Base-by-base conservation (phyloP, 2,797 vertebrate genomes). In the Dendrocincla fuliginosa region DNA sequence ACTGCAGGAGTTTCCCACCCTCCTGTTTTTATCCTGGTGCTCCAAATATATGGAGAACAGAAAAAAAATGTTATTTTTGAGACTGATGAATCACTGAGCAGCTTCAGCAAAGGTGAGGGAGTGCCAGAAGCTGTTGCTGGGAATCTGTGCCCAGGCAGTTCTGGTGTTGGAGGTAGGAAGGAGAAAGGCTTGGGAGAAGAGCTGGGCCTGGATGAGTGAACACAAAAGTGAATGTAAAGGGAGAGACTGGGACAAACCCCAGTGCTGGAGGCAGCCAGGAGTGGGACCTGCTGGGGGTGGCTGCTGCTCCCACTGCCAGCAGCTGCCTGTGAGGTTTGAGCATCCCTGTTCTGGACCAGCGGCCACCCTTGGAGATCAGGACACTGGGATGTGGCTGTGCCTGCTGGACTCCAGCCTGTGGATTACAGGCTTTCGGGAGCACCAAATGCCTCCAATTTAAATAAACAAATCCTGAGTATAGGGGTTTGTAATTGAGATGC, bases 391-490 rank as follows among this genome's bases (percentile, higher is more conserved):
- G 2, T 10, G 44, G 9, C 69, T 35, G 42, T 28, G 39, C 41
- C 52, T 56, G 25, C 56, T 16, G 28, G 59, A 41, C 56, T 57
- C 20, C 6, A 14, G 63, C n/a, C 23, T 33, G 37, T 37, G 23
- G 2, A 13, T 71, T 44, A 22, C 11, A 73, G 83, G 50, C 73
- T 86, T 76, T 35, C 57, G 14, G 57, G 57, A 28, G 37, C 67
- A 42, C 87, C 80, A 65, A 41, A 44, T 89, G 69, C 44, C n/a
- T 78, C 57, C 90, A 81, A 82, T 95, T 91, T 91, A 92, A 96
- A 97, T 89, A 96, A 95, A 86, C 94, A 96, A 89, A 92, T 90
- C 78, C 83, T 55, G 86, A 84, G 44, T 82, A 52, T 41, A 41
- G 35, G 32, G 50, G 50, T 42, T 81, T 30, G 95, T 77, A 80